phyloP scores from a whole-genome alignment of 1,140 invertebrate genomes.

The Drosophila prosaltans region DNA sequence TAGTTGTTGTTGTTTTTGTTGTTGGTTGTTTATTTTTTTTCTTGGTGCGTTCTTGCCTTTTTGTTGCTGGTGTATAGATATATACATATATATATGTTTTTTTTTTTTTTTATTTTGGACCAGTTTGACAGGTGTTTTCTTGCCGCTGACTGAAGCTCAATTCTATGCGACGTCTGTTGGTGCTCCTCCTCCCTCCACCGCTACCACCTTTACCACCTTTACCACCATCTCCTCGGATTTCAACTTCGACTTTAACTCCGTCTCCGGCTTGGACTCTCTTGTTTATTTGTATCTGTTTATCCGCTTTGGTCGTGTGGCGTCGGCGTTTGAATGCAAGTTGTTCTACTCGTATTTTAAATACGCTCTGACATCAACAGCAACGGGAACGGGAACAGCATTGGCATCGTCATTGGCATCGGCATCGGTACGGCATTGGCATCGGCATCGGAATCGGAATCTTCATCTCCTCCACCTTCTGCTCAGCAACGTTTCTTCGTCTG shows the following conservation, averaged over 20 bases:
- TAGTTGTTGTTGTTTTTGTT: neutral
- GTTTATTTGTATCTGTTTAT: constrained; percentile 57
- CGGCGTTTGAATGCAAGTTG: constrained; percentile 74
- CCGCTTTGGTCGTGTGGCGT: constrained; percentile 70
- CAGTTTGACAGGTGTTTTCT: constrained; percentile 81
- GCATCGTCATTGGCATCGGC: constrained; percentile 18
- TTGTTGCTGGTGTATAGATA: constrained; percentile 1
- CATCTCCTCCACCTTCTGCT: constrained; percentile 26
- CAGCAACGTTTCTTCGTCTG: constrained; percentile 63
- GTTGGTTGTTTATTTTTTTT: constrained; percentile 22
- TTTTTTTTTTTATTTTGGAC: constrained; percentile 55
- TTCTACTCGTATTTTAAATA: constrained; percentile 81
- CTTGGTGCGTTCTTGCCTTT: constrained; percentile 24
- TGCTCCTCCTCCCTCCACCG: neutral
- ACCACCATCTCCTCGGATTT: constrained; percentile 25
- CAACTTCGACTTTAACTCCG: constrained; percentile 13
- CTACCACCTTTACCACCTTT: constrained; percentile 2
- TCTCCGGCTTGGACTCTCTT: constrained; percentile 32
- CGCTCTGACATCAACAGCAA: constrained; percentile 72
- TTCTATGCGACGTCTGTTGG: constrained; percentile 70
- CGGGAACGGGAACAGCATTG: constrained; percentile 1
- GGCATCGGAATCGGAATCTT: constrained; percentile 38
- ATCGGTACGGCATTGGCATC: constrained; percentile 21
- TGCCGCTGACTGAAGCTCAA: constrained; percentile 77
- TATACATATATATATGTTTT: neutral